Percentiles rank a stretch among this genome's conserved stretches.
Conservation (phyloP, 2,888 invertebrate species). For the Polietes domitor region DNA sequence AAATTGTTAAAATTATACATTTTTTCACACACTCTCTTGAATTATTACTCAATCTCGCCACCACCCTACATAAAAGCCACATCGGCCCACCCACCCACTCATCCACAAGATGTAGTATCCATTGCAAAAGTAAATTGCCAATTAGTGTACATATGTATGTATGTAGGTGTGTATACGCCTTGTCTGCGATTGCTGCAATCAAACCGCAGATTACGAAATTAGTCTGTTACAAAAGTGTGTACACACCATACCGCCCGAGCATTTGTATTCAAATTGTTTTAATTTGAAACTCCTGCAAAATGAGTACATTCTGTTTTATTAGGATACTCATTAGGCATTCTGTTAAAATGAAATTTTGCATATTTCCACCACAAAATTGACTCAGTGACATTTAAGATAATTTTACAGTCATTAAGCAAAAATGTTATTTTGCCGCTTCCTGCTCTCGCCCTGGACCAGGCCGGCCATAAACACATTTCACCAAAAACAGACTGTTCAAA, state of each 20-base stretch:
- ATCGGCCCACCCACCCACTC: too few relatives aligned
- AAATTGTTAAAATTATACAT: too few relatives aligned
- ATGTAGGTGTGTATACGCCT: too few relatives aligned
- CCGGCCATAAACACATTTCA: neutral
- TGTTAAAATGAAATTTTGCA: conserved; percentile 37
- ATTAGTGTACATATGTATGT: too few relatives aligned
- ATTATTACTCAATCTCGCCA: too few relatives aligned
- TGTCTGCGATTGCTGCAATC: neutral
- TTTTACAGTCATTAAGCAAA: conserved; percentile 59
- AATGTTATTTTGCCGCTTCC: conserved; percentile 30
- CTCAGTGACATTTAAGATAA: conserved; percentile 60
- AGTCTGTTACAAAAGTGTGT: neutral
- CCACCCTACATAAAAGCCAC: too few relatives aligned
- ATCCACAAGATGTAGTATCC: too few relatives aligned
- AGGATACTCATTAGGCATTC: conserved; percentile 28
- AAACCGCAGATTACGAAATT: neutral
- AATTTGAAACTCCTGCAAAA: conserved; percentile 2
- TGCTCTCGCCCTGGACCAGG: neutral
- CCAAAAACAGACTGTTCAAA: conserved; percentile 16
- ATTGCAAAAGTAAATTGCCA: too few relatives aligned
- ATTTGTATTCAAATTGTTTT: conserved; percentile 13
- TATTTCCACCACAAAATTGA: conserved; percentile 62
- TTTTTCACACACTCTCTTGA: too few relatives aligned
- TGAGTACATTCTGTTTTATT: neutral
- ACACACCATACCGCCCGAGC: neutral